Evolutionary conservation across 1,140 invertebrate species (phyloP), one percentile per base, ranked within the genome.

Genomic region (Brachionus sp.): DNA sequence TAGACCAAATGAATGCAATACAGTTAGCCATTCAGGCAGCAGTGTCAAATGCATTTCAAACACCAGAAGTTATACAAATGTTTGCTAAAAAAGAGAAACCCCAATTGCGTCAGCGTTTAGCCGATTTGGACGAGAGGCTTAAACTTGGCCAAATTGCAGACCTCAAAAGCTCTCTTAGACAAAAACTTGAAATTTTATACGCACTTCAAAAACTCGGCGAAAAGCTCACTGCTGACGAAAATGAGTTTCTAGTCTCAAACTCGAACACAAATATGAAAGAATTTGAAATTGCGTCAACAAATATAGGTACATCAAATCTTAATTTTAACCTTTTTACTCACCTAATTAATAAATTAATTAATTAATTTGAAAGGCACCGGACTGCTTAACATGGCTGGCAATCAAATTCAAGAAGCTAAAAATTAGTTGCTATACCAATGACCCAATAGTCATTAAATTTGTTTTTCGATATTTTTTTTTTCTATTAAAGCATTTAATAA

Each of bases 1-100:
- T 93, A 12, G 92, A 93, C 88, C 87, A 92, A 66, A 84, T 93
- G 10, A 91, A 91, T 85, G 90, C 91, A 7, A 92, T 93, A 88
- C 92, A 92, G 86, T 84, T 93, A 92, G 93, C 93, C 7, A 93
- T 93, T 68, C 92, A 92, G 89, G 92, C 92, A 85, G 93, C 93
- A 73, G 93, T 94, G 29, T 93, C 92, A 84, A 89, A 92, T 86
- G 93, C 93, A 6, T 94, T 94, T 86, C 91, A 93, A 88, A 94
- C 93, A 5, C 93, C 93, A 33, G 93, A 93, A 87, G 92, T 94
- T 0, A 93, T 94, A 23, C 87, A 91, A 85, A 90, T 94, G 88
- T 94, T 94, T 91, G 93, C 92, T 10, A 92, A 91, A 86, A 91
- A 92, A 85, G 92, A 94, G 86, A 92, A 93, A n/a, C 90, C 90